Conservation (phyloP, 1,140 invertebrate genomes). For the Paraescarpia echinospica region DNA sequence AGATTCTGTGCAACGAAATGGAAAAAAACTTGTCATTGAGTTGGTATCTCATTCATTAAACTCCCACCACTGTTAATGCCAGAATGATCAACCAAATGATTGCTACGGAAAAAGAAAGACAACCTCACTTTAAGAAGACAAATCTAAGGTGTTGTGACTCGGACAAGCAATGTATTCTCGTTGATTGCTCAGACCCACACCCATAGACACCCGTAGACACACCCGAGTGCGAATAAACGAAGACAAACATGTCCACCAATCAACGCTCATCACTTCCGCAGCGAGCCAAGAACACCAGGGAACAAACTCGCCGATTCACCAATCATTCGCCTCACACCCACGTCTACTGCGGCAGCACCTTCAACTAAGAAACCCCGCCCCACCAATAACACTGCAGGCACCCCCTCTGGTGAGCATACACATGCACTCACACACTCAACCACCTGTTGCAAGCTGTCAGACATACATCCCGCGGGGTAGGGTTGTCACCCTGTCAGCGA, state of each 20-base stretch:
- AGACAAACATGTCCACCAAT: background rate
- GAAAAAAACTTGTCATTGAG: too few relatives aligned
- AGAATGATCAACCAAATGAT: too few relatives aligned
- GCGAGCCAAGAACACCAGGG: background rate
- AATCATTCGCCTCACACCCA: background rate
- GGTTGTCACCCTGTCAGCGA: background rate
- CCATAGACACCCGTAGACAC: background rate
- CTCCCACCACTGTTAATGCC: too few relatives aligned
- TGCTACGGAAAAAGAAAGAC: too few relatives aligned
- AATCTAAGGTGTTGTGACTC: background rate
- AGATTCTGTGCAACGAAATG: too few relatives aligned
- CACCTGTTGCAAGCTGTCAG: background rate
- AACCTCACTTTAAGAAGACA: background rate
- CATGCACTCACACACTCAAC: background rate
- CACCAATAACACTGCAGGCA: background rate
- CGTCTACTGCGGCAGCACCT: background rate
- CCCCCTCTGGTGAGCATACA: background rate
- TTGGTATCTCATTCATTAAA: too few relatives aligned
- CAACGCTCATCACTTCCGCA: background rate
- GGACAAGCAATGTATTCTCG: background rate
- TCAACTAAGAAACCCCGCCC: background rate
- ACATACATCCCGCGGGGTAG: background rate
- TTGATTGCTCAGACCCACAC: background rate
- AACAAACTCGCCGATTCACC: background rate
- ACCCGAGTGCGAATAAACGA: background rate